Percentiles rank a stretch among this genome's conserved stretches.
Conservation (phyloP, 2,113 vertebrate species). For the Cichladusa arquata region DNA sequence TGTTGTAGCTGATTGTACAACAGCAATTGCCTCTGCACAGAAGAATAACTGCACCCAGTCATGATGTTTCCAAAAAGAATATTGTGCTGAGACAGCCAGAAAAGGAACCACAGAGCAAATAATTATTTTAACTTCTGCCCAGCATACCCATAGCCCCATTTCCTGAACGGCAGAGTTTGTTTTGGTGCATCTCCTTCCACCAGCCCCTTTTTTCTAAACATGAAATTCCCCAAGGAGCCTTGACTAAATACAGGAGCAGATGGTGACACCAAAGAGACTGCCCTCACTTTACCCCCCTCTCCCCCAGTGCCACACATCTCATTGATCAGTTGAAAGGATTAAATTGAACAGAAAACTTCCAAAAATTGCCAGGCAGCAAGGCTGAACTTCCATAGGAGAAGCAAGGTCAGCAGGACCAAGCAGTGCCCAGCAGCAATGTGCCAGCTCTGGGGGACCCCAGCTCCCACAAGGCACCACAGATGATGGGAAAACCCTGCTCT, state of each 20-base stretch:
- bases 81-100: background rate
- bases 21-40: background rate
- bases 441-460: background rate
- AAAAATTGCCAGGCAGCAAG: background rate
- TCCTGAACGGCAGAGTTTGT: conserved; percentile 23
- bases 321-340: conserved; percentile 39
- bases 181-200: conserved; percentile 12
- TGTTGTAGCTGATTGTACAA: background rate
- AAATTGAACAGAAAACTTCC: conserved; percentile 45
- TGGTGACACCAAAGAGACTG: conserved; percentile 1
- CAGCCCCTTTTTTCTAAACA: conserved; percentile 16
- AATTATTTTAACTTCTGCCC: conserved; percentile 22
- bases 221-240: conserved; percentile 1
- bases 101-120: conserved; percentile 39
- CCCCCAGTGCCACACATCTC: background rate
- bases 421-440: rapidly evolving
- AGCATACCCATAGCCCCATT: background rate
- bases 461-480: background rate
- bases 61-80: background rate
- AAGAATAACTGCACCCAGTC: background rate
- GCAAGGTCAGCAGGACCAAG: background rate
- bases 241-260: conserved; percentile 43
- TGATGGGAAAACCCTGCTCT: background rate
- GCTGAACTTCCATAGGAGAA: background rate
- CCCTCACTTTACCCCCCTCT: background rate